Conservation (phyloP, 2,113 vertebrate genomes). For the Cheirogaleus medius region DNA sequence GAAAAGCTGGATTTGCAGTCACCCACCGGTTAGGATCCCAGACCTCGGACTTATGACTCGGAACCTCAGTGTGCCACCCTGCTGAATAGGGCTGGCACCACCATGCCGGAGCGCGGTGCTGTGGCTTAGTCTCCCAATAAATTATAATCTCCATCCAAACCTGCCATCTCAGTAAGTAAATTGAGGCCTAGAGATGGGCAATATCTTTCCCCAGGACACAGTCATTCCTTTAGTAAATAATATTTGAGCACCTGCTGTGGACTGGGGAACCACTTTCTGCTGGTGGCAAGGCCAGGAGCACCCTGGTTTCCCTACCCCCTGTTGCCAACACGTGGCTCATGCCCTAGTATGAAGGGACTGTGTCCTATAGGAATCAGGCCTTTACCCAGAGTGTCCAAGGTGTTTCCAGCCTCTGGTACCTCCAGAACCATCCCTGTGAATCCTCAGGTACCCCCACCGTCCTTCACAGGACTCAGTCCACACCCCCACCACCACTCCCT, state of each 20-base stretch:
- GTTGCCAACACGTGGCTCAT: background rate
- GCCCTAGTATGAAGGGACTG: background rate
- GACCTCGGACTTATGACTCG: background rate
- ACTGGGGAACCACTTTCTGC: background rate
- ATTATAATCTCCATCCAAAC: background rate
- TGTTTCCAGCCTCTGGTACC: background rate
- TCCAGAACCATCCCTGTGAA: background rate
- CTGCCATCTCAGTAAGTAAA: background rate
- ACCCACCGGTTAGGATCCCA: background rate
- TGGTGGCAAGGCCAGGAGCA: background rate
- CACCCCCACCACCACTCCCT: background rate
- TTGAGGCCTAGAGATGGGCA: background rate
- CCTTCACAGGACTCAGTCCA: background rate
- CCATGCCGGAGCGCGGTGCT: background rate
- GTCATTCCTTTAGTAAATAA: background rate
- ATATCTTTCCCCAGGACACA: background rate
- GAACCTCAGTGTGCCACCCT: background rate
- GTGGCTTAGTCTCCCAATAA: background rate
- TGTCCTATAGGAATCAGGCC: background rate
- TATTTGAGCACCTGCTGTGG: background rate
- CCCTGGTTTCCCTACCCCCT: background rate
- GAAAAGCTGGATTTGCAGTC: background rate
- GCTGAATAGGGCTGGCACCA: background rate
- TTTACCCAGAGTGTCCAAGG: background rate
- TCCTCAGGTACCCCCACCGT: background rate